Evolutionary conservation across 2,113 vertebrate species (phyloP).

Genomic region (Amphilophus citrinellus): DNA sequence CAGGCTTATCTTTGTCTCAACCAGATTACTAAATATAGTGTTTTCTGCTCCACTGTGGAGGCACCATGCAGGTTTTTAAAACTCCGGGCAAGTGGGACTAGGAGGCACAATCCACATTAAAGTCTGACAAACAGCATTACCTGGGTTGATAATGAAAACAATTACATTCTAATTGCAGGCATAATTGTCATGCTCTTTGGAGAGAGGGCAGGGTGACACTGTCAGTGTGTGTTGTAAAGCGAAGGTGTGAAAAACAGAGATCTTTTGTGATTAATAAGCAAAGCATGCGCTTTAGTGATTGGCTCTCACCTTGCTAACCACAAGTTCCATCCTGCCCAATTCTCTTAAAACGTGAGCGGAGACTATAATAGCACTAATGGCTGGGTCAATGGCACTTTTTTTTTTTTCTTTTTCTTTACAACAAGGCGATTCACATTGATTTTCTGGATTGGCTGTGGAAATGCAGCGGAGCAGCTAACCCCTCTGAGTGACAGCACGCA

Average conservation of each 20-base stretch:
- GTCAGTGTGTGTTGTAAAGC: not conserved
- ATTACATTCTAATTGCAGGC: slow-evolving; percentile 68
- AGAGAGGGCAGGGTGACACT: slow-evolving; percentile 1
- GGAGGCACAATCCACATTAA: slow-evolving; percentile 30
- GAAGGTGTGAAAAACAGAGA: not conserved
- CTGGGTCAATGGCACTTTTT: slow-evolving; percentile 12
- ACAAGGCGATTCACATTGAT: slow-evolving; percentile 25
- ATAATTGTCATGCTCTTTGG: slow-evolving; percentile 46
- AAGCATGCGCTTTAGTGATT: slow-evolving; percentile 39
- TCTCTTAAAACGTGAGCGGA: slow-evolving; percentile 33
- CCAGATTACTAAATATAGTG: slow-evolving; percentile 51
- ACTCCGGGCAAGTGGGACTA: slow-evolving; percentile 35
- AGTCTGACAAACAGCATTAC: slow-evolving; percentile 51
- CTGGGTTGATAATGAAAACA: slow-evolving; percentile 59
- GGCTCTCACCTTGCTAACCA: slow-evolving; percentile 35
- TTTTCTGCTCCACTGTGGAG: slow-evolving; percentile 22
- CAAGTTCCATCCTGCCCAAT: slow-evolving; percentile 17
- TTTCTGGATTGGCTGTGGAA: slow-evolving; percentile 18
- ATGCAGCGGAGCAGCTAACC: slow-evolving; percentile 13
- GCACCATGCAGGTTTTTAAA: slow-evolving; percentile 17
- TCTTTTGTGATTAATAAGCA: slow-evolving; percentile 42
- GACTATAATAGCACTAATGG: slow-evolving; percentile 12
- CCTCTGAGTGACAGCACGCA: not conserved
- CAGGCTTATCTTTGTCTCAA: slow-evolving; percentile 38
- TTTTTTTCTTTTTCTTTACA: slow-evolving; percentile 9